Base-by-base conservation (phyloP, 2,113 vertebrate genomes). In the Carettochelys insculpta region DNA sequence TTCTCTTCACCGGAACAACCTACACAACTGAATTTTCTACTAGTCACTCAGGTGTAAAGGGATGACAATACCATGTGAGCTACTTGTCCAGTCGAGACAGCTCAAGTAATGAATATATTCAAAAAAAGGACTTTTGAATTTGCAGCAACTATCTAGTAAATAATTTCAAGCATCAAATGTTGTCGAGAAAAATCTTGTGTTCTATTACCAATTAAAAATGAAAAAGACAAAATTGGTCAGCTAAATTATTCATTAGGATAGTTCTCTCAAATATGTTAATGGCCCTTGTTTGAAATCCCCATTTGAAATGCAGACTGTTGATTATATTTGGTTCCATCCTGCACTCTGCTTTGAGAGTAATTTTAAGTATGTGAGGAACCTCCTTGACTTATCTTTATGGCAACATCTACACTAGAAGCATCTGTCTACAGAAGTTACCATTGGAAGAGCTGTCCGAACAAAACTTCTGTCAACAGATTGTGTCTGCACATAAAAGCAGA, bases 201-300 rank as follows among this genome's bases (percentile, higher is more conserved):
- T 85, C 51, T 65, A 51, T 20, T 65, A 61, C 77, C 51, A 61
- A 77, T 84, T 82, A 71, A 86, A 76, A 79, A 27, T 88, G 43
- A 53, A 5, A 54, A 88, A 83, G 76, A 14, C 43, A 8, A 2
- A 10, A 13, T 16, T 71, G 31, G 22, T 54, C 4, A 6, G 16
- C 52, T 4, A 43, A 75, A 89, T 71, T 34, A 14, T 51, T 34
- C 12, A 31, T 51, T 5, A 0, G 22, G n/a, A 24, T 78, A 9
- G 19, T 27, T 81, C 85, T 34, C 31, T 48, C 80, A 87, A 54
- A n/a, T n/a, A 3, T 17, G 4, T 4, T 43, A 73, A 41, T 41
- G 47, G 1, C 20, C 78, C 7, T 65, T 52, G 24, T 48, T 65
- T 31, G 84, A 86, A 34, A 7, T 27, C 51, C 12, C 13, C 2